Conservation (phyloP, 2,113 vertebrate genomes). For the Thamnaconus septentrionalis region DNA sequence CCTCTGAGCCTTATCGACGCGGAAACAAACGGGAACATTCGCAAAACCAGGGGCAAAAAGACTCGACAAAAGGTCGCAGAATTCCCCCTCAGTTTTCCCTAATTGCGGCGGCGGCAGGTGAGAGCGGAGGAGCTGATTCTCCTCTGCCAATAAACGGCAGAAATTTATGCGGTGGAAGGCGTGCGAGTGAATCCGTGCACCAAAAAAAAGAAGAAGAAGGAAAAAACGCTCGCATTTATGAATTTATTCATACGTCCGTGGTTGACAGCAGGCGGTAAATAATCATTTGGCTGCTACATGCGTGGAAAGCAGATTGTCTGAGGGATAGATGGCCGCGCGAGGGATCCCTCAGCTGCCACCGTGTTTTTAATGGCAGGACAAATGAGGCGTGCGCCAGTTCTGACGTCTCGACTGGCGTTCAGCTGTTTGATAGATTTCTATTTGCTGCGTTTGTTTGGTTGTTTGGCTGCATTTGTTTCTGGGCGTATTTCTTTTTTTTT, state of each 20-base stretch:
- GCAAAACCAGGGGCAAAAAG: no score
- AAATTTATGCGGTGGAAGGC: constrained; percentile 39
- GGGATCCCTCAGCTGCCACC: constrained; percentile 46
- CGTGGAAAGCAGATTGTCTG: constrained; percentile 48
- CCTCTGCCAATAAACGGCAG: constrained; percentile 35
- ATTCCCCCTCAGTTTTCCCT: no score
- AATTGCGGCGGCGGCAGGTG: constrained; percentile 11
- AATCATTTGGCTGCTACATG: constrained; percentile 53
- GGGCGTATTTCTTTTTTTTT: background rate
- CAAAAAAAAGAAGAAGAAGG: constrained; percentile 14
- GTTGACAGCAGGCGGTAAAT: constrained; percentile 56
- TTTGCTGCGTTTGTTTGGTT: background rate
- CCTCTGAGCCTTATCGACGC: no score
- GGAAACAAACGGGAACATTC: no score
- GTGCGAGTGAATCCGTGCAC: constrained; percentile 23
- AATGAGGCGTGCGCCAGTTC: constrained; percentile 42
- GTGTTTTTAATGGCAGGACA: constrained; percentile 50
- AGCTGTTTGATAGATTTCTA: constrained; percentile 11
- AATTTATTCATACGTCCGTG: constrained; percentile 48
- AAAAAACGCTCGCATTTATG: constrained; percentile 29
- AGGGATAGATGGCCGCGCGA: constrained; percentile 48
- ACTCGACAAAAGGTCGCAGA: no score
- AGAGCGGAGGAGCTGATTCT: constrained; percentile 26
- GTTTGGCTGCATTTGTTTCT: no score
- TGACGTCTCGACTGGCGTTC: constrained; percentile 47